Evolutionary conservation across 2,797 vertebrate species (phyloP).

Genomic region (Brachyalestes nurse): DNA sequence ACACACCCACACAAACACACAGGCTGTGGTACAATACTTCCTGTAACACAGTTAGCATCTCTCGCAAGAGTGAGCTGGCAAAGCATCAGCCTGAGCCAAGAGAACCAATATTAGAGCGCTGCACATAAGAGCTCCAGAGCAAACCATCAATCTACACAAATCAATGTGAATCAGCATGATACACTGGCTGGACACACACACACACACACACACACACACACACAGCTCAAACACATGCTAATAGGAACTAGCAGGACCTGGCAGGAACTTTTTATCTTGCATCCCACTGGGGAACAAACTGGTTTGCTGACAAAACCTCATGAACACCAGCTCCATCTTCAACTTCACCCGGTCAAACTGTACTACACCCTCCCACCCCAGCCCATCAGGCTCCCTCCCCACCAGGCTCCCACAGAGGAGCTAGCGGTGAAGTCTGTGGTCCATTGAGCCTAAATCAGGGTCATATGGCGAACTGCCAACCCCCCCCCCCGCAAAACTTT

Average conservation of each 20-base stretch:
- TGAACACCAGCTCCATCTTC: background rate
- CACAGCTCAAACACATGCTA: background rate
- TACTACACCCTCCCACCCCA: background rate
- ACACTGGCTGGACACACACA: background rate
- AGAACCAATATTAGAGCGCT: slow-evolving; percentile 10
- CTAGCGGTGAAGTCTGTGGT: background rate
- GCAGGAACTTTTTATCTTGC: background rate
- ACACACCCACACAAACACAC: slow-evolving; percentile 34
- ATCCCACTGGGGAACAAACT: background rate
- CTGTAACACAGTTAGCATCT: slow-evolving; percentile 60
- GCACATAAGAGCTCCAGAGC: background rate
- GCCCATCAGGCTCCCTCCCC: background rate
- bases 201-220: background rate
- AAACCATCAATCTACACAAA: slow-evolving; percentile 8
- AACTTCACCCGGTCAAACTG: background rate
- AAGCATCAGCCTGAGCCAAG: background rate
- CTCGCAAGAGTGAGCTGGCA: slow-evolving; percentile 50
- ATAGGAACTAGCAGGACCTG: slow-evolving; percentile 1
- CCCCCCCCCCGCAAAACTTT: background rate
- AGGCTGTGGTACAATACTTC: slow-evolving; percentile 71
- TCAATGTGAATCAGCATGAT: slow-evolving; percentile 18
- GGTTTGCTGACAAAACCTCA: background rate
- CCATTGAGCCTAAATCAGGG: background rate
- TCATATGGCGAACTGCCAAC: background rate
- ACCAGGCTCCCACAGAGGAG: background rate